Conservation (phyloP, 2,113 vertebrate genomes). For the Pimephales promelas region DNA sequence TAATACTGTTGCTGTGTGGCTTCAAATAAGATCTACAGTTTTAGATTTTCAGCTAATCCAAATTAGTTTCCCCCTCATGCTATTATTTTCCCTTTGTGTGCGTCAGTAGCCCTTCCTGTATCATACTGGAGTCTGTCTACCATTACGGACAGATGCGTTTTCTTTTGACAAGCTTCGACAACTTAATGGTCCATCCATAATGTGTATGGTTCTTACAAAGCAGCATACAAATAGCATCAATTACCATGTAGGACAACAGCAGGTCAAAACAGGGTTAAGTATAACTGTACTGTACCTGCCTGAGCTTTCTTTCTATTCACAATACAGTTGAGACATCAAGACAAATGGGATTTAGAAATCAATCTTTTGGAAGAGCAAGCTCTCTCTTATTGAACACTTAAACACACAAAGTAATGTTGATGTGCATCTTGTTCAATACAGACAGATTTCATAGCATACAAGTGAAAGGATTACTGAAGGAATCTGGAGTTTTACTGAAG, state of each 20-base stretch:
- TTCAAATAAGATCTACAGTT: constrained; percentile 9
- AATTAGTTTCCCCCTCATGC: constrained; percentile 37
- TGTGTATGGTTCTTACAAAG: constrained; percentile 19
- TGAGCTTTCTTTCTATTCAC: not conserved
- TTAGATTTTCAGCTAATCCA: not conserved
- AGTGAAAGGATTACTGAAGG: too few species aligned
- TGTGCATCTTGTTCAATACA: constrained; percentile 6
- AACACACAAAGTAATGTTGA: constrained; percentile 17
- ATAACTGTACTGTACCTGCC: constrained; percentile 26
- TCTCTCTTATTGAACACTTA: constrained; percentile 7
- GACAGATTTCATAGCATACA: not conserved
- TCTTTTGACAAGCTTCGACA: constrained; percentile 50
- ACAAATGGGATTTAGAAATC: constrained; percentile 40
- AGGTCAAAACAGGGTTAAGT: constrained; percentile 50
- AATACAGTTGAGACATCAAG: constrained; percentile 42
- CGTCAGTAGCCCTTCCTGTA: constrained; percentile 10
- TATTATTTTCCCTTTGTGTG: not conserved
- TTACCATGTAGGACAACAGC: constrained; percentile 42
- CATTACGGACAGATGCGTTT: constrained; percentile 44
- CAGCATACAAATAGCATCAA: constrained; percentile 51
- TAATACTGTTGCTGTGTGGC: constrained; percentile 1
- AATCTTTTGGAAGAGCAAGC: not conserved
- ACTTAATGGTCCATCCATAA: constrained; percentile 49
- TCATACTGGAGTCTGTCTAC: constrained; percentile 44
- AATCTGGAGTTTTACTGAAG: too few species aligned